A percentile compares a stretch with the other conserved stretches of the same genome.
phyloP scores from a whole-genome alignment of 2,113 vertebrate genomes.

The Chionodraco myersi region DNA sequence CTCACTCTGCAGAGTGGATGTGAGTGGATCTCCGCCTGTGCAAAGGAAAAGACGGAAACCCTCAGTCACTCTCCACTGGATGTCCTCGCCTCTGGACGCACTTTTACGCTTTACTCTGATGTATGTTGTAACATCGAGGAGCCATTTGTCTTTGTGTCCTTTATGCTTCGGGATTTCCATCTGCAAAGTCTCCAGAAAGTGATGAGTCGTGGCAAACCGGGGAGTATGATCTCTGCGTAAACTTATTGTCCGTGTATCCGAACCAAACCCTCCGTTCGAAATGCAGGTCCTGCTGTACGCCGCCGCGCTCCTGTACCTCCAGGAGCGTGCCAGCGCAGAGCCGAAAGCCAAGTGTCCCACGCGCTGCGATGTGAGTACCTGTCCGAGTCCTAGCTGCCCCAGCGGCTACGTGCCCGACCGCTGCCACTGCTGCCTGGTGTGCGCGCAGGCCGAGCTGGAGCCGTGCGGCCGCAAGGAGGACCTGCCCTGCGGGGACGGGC shows the following conservation, averaged over 20 bases:
- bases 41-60: neutral
- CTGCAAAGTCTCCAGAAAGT: neutral
- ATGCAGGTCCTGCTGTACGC: conserved; percentile 69
- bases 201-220: neutral
- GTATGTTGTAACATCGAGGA: neutral
- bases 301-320: conserved; percentile 43
- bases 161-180: neutral
- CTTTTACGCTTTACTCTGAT: conserved; percentile 6
- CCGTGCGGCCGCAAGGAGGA: conserved; percentile 88
- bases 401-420: conserved; percentile 92
- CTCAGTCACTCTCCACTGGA: neutral
- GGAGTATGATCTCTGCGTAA: conserved; percentile 28
- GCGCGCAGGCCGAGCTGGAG: conserved; percentile 89
- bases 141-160: neutral
- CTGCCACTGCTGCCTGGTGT: conserved; percentile 94
- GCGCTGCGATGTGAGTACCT: conserved; percentile 91
- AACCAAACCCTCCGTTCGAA: neutral
- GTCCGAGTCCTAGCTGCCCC: conserved; percentile 92
- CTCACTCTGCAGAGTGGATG: neutral
- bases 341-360: conserved; percentile 81
- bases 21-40: too few species aligned
- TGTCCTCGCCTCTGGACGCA: neutral
- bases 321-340: conserved; percentile 52
- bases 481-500: conserved; percentile 89
- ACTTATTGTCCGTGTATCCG: neutral